Percentiles rank a stretch among this genome's conserved stretches.
Conservation (phyloP, 2,113 vertebrate species). For the Sander vitreus region DNA sequence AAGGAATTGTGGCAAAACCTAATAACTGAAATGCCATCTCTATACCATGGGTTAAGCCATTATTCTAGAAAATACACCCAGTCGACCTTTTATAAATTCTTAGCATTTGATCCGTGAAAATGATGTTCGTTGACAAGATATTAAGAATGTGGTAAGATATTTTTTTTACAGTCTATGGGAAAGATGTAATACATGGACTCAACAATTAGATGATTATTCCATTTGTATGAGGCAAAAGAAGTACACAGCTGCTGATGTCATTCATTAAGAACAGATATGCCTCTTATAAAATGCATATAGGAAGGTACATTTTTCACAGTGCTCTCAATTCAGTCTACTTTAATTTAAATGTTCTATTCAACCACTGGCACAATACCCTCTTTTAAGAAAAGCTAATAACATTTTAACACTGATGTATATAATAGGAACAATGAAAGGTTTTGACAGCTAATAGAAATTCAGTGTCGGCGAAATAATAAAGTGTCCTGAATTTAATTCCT, state of each 20-base stretch:
- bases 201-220: neutral
- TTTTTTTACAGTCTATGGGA: too few species aligned
- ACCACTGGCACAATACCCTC: neutral
- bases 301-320: neutral
- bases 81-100: slow-evolving; percentile 1
- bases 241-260: slow-evolving; percentile 18
- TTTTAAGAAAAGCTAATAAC: slow-evolving; percentile 25
- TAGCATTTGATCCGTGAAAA: neutral
- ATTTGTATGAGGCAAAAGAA: slow-evolving; percentile 7
- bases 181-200: neutral
- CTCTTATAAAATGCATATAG: neutral
- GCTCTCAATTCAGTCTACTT: neutral
- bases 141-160: slow-evolving; percentile 2
- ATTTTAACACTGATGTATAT: slow-evolving; percentile 26
- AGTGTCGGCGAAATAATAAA: slow-evolving; percentile 37
- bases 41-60: neutral
- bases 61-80: slow-evolving; percentile 2
- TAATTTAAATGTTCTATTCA: slow-evolving; percentile 14
- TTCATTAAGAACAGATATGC: neutral
- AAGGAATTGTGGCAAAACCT: slow-evolving; percentile 6
- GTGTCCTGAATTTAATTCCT: slow-evolving; percentile 24
- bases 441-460: slow-evolving; percentile 51
- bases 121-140: neutral
- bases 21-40: slow-evolving; percentile 24
- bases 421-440: slow-evolving; percentile 30